These are phyloP conservation scores for Tupaia chinensis DNA, from an alignment of 2,113 vertebrate species.

Conservation along the genomic window DNA sequence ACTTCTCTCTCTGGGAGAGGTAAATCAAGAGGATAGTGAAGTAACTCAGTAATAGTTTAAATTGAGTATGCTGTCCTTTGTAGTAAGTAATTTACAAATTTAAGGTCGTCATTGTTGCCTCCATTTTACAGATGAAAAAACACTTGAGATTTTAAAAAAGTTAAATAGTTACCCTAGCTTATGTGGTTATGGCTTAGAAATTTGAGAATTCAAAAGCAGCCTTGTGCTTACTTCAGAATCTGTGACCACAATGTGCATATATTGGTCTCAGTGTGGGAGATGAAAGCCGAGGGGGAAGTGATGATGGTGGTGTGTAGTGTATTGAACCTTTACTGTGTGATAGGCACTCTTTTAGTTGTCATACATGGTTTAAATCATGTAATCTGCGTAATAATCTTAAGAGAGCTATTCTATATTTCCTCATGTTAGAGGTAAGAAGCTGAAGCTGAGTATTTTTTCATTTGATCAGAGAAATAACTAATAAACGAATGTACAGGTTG, in stretches of 20 bases:
- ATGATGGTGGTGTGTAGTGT: background rate
- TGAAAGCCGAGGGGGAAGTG: background rate
- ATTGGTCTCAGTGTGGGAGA: background rate
- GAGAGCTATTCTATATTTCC: background rate
- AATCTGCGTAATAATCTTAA: background rate
- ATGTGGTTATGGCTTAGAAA: background rate
- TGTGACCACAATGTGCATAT: background rate
- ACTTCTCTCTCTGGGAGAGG: background rate
- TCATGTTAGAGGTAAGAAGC: background rate
- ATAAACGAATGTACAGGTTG: background rate
- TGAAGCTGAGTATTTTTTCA: background rate
- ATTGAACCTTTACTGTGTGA: background rate
- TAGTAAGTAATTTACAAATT: background rate
- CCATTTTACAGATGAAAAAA: background rate
- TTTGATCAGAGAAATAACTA: constrained; percentile 18
- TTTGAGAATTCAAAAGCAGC: constrained; percentile 1
- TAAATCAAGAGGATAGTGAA: background rate
- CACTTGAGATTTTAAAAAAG: constrained; percentile 9
- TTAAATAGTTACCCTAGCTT: background rate
- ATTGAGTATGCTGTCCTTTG: background rate
- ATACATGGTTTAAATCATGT: background rate
- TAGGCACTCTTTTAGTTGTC: background rate
- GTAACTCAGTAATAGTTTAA: constrained; percentile 15
- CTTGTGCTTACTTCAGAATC: constrained; percentile 11
- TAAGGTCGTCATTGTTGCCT: background rate